Base-by-base conservation (phyloP, 2,888 invertebrate genomes). In the Schizaphis graminum region DNA sequence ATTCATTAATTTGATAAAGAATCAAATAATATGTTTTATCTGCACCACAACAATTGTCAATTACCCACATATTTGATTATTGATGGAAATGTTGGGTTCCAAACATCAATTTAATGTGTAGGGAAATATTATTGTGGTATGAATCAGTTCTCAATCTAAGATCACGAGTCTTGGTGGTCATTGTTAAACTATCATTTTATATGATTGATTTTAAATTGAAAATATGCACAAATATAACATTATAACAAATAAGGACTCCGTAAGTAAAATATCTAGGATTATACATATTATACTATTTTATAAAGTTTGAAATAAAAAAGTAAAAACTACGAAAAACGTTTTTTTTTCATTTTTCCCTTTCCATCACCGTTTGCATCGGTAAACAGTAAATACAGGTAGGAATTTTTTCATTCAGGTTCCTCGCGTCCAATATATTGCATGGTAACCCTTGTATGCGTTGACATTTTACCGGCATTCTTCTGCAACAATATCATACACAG, bases 401-500 rank as follows among this genome's bases (percentile, higher is more conserved):
- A 86, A 94, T 91, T 94, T 94, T 87, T 94, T 86, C 86, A 94
- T 94, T 91, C 85, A n/a, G 85, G 77, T 92, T 61, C 35, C 44
- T 21, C 26, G 41, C n/a, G 47, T 35, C 44, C 85, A 49, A 89
- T 57, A 93, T 91, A 94, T 93, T 94, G 91, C 53, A 77, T 16
- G 28, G 57, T 91, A 87, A 91, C 94, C 85, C 85, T 86, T 49
- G 85, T 94, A 86, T 86, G 61, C 90, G 61, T 94, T 91, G 94
- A 94, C 94, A 90, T 94, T 94, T 94, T 67, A 61, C 94, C 67
- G 90, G 61, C 85, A 91, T 94, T 94, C 94, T 94, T 91, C 85
- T 87, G 94, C 67, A 67, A 94, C 94, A 94, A 94, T 94, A 86
- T 94, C 86, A 91, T 61, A 44, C 85, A 67, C 86, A 61, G 61